These are phyloP conservation scores for Onychomys torridus DNA, from an alignment of 2,797 vertebrate species.

Conservation along the genomic window DNA sequence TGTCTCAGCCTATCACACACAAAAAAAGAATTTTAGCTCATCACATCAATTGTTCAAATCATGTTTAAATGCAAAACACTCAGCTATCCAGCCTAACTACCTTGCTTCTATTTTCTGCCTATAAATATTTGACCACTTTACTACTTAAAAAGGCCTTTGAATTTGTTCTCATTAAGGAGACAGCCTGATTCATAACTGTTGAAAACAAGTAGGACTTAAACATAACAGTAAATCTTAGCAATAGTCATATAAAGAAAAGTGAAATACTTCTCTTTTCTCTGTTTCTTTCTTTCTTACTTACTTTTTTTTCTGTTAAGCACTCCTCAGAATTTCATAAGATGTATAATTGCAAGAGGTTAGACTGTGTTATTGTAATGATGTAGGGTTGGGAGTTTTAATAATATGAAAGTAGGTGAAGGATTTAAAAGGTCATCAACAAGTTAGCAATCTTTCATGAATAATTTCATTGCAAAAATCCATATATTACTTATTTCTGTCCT, in stretches of 20 bases:
- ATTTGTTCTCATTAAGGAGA: neutral
- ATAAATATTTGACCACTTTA: neutral
- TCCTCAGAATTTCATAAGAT: neutral
- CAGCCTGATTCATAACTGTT: neutral
- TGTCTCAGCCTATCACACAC: neutral
- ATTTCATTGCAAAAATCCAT: neutral
- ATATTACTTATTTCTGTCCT: neutral
- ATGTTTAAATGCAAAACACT: neutral
- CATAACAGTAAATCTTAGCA: neutral
- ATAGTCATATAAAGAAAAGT: neutral
- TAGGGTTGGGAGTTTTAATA: neutral
- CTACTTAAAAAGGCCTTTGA: neutral
- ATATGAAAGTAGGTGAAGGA: neutral
- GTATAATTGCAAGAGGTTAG: neutral
- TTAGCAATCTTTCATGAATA: neutral
- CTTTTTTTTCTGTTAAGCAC: neutral
- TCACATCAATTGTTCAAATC: neutral
- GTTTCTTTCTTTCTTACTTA: neutral
- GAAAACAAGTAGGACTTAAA: neutral
- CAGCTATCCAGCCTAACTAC: neutral
- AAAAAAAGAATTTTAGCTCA: neutral
- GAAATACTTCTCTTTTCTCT: neutral
- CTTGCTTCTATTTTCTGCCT: neutral
- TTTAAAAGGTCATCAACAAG: neutral
- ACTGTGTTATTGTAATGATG: neutral